Conservation (phyloP, 2,797 vertebrate species). For the Tokudaia muenninki region DNA sequence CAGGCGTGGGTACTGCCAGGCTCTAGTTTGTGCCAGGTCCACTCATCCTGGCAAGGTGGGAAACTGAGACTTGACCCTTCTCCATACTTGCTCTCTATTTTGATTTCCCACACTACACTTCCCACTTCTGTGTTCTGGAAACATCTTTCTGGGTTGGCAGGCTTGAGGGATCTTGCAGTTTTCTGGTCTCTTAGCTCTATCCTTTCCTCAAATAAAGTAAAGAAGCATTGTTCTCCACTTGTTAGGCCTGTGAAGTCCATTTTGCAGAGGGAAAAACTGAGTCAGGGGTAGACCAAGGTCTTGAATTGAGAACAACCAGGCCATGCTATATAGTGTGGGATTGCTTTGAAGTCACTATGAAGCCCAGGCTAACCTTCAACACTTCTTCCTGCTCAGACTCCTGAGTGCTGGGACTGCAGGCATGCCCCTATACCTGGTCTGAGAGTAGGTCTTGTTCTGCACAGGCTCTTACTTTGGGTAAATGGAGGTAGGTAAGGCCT, state of each 20-base stretch:
- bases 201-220: background rate
- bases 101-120: background rate
- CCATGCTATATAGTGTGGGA: too few species aligned
- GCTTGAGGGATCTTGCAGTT: background rate
- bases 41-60: background rate
- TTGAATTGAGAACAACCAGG: background rate
- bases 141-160: background rate
- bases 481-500: background rate
- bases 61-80: background rate
- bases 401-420: background rate
- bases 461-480: background rate
- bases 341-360: background rate
- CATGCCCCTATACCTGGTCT: background rate
- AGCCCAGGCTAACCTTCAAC: background rate
- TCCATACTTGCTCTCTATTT: fast-evolving
- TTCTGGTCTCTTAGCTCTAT: background rate
- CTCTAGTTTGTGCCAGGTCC: background rate
- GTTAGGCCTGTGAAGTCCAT: background rate
- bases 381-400: background rate
- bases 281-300: background rate
- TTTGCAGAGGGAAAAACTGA: background rate
- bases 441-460: background rate
- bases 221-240: background rate
- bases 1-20: fast-evolving
- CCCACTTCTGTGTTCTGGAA: background rate